phyloP scores from a whole-genome alignment of 2,888 invertebrate genomes.

The Lysandra coridon region DNA sequence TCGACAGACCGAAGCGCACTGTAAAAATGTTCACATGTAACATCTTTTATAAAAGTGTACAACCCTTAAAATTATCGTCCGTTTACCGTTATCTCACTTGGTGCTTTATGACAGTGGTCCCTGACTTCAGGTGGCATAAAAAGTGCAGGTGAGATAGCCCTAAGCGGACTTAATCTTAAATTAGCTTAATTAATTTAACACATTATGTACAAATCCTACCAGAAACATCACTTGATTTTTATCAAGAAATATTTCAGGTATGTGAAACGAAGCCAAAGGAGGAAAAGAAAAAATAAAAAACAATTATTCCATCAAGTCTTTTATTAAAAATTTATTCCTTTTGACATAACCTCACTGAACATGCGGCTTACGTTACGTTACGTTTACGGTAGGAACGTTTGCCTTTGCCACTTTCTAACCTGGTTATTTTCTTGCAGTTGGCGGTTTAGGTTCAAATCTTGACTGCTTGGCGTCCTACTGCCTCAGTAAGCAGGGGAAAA shows the following conservation, averaged over 20 bases:
- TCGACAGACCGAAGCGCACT: slow-evolving; percentile 66
- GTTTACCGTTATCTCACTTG: neutral
- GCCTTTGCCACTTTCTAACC: neutral
- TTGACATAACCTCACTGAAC: neutral
- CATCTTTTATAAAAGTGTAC: neutral
- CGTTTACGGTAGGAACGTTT: neutral
- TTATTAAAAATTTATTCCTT: neutral
- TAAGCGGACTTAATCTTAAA: neutral
- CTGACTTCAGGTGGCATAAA: neutral
- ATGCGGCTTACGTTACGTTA: neutral
- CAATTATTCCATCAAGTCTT: neutral
- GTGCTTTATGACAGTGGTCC: neutral
- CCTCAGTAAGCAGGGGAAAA: slow-evolving; percentile 75
- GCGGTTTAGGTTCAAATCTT: slow-evolving; percentile 66
- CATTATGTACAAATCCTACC: neutral
- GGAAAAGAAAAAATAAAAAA: neutral
- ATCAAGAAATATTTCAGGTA: neutral
- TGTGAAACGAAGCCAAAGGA: neutral
- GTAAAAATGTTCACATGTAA: slow-evolving; percentile 44
- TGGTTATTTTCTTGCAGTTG: slow-evolving; percentile 51
- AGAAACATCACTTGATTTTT: neutral
- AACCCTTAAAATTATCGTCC: neutral
- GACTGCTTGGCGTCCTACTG: slow-evolving; percentile 74
- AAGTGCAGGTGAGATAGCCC: neutral
- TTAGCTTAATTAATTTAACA: neutral